These are phyloP conservation scores for Branchellion lobata DNA, from an alignment of 2,888 invertebrate species.

Conservation along the genomic window DNA sequence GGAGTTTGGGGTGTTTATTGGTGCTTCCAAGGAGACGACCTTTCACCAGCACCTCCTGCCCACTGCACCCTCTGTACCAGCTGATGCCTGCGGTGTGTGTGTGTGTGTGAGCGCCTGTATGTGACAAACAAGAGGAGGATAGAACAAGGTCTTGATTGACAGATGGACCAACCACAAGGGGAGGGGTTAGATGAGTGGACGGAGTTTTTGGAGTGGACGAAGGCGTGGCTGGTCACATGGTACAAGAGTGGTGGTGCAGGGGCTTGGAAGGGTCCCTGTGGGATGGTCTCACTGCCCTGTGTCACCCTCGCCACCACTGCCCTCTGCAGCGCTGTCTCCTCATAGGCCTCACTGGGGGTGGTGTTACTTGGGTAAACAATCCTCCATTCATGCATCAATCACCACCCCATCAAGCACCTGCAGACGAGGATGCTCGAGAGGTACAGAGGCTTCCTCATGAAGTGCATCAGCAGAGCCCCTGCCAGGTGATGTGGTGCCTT, in stretches of 20 bases:
- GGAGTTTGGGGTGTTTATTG: neutral
- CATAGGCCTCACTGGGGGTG: neutral
- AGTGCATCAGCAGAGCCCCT: conserved; percentile 70
- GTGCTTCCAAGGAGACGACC: neutral
- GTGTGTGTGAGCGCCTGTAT: too few species aligned
- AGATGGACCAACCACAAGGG: neutral
- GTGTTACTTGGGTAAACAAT: neutral
- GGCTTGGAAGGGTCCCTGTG: neutral
- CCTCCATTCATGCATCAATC: too few species aligned
- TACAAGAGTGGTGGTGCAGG: neutral
- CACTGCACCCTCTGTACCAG: neutral
- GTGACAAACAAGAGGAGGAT: too few species aligned
- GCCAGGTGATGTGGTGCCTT: neutral
- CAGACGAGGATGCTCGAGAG: conserved; percentile 74
- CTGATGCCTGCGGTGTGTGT: neutral
- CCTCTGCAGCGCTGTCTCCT: neutral
- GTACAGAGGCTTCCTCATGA: conserved; percentile 72
- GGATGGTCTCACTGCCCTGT: neutral
- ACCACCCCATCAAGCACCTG: conserved; percentile 60
- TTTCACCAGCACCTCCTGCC: neutral
- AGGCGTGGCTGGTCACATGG: neutral
- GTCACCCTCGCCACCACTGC: neutral
- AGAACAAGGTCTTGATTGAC: too few species aligned
- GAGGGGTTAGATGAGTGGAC: neutral
- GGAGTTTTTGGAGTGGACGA: neutral